Evolutionary conservation across 2,888 invertebrate species (phyloP), one percentile per base, ranked within the genome.

Genomic region (Uloborus plumipes): DNA sequence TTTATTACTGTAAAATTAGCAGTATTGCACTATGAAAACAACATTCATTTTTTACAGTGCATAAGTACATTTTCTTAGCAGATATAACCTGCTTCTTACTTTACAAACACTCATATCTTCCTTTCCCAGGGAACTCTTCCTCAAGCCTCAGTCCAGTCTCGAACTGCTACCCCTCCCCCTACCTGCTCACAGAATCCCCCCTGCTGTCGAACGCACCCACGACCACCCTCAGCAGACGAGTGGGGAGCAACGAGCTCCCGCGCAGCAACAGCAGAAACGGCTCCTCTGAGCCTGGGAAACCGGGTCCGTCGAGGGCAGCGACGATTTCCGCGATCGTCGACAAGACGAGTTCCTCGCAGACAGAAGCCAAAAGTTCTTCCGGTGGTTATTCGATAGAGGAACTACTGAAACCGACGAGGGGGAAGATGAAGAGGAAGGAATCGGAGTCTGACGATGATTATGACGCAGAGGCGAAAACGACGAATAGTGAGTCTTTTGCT

Each of bases 331-430:
- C 64, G 6, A 18, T 39, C 64, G 16, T 39, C 9, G 18, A 31
- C 64, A 64, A 39, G 39, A 26, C 47, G 31, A 22, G 16, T 51
- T 13, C 51, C 16, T 49, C 51, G 13, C 26, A 20, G 4, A 39
- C 51, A 59, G 78, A 66, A 20, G 51, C 47, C 9, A 67, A 53
- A 53, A 16, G 50, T 13, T 49, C n/a, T n/a, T n/a, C 61, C 53
- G 84, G 15, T 82, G 94, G 88, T 92, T 96, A 95, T 88, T 95
- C 95, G 1, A 96, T 96, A 88, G 95, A 95, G 86, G 95, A 95
- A 87, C 89, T 95, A 13, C 88, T 95, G 47, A 95, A 95, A 88
- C 84, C 84, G 2, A 53, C 53, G 2, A 16, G 66, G 15, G 20
- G 20, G 39, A 75, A 58, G 18, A 61, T 15, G 66, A 66, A 26